Evolutionary conservation across 1,140 invertebrate species (phyloP), one percentile per base, ranked within the genome.

Genomic region (Anastrepha ludens): DNA sequence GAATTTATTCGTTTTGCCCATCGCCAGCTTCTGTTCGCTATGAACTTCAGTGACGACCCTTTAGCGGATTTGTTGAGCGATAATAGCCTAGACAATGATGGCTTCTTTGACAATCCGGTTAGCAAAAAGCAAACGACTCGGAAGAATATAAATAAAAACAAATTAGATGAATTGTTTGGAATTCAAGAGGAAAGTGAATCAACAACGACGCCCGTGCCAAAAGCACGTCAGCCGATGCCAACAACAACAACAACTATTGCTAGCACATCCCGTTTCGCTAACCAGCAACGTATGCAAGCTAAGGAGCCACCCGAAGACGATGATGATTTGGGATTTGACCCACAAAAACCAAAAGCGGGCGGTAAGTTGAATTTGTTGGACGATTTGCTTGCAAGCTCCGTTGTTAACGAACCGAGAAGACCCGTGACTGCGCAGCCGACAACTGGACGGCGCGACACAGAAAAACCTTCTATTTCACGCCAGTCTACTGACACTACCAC

Each of bases 21-120:
- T n/a, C 20, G 29, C 4, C 44, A 15, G 9, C n/a, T 62, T 44
- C 39, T n/a, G 58, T 9, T n/a, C n/a, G 65, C 41, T 39, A 93
- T 93, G 91, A 91, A 92, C 81, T 93, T 93, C 41, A 93, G 92
- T 88, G 91, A 94, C 65, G 93, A 94, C 90, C 92, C 93, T 7
- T 88, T 94, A 17, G 93, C 91, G 2, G 93, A 94, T 87, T 85
- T 94, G 39, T 90, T 94, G 4, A 94, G 93, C 65, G 94, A 94
- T 86, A 94, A 93, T 86, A 94, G 94, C 60, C 90, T 94, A 86
- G 94, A 94, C 87, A 94, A 94, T 87, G 94, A 94, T 87, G 94
- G 92, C 88, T 94, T 94, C 87, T 94, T 94, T 44, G 94, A 94
- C 3, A 89, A 89, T 6, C 92, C 74, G 20, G 90, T 88, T 74